Percentiles rank a stretch among this genome's conserved stretches.
Evolutionary conservation across 1,140 invertebrate species (phyloP).

Genomic region (Trypoxylus dichotomus): DNA sequence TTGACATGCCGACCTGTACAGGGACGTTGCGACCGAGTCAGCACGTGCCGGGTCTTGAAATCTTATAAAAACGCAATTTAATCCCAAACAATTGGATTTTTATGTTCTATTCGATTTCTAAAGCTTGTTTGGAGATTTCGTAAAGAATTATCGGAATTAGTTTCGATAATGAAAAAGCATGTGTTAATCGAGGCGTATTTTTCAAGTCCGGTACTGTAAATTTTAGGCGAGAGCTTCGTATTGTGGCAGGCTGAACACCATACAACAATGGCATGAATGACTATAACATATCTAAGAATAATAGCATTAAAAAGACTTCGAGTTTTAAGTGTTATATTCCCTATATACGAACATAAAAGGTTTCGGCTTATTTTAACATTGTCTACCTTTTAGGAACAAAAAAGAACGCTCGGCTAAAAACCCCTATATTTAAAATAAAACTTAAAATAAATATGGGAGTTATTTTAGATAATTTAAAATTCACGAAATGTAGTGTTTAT

Average conservation of each 20-base stretch:
- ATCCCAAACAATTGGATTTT: neutral
- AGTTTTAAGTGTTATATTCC: conserved; percentile 37
- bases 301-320: conserved; percentile 37
- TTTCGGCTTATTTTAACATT: neutral
- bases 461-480: neutral
- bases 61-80: neutral
- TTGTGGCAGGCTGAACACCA: conserved; percentile 33
- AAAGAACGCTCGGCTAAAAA: neutral
- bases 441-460: neutral
- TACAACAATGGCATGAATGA: conserved; percentile 39
- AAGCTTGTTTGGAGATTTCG: neutral
- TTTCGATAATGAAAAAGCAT: neutral
- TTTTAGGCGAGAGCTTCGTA: conserved; percentile 35
- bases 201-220: conserved; percentile 34
- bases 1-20: conserved; percentile 42
- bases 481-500: neutral
- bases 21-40: conserved; percentile 26
- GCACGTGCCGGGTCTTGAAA: conserved; percentile 24
- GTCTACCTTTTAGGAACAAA: neutral
- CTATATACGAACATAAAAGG: neutral
- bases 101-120: neutral
- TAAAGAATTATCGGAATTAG: neutral
- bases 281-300: conserved; percentile 41
- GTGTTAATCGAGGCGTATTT: neutral
- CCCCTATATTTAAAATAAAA: neutral